Evolutionary conservation across 2,113 vertebrate species (phyloP), one percentile per base, ranked within the genome.

Genomic region (Oenanthe oenanthe): DNA sequence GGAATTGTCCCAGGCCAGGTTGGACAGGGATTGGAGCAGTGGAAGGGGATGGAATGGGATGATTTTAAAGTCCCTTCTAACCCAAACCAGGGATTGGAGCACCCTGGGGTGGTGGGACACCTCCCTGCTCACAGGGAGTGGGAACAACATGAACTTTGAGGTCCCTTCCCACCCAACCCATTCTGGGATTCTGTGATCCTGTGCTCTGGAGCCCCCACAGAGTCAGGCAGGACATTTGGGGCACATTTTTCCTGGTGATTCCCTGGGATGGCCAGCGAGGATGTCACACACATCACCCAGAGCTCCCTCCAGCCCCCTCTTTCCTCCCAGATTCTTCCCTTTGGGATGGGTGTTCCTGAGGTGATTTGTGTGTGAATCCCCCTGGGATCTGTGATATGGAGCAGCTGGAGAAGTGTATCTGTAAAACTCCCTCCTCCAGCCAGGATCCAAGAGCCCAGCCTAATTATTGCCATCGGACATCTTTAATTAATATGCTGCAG

Each of bases 401-500:
- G n/a, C 32, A 38, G 53, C 66, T 78, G 68, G 20, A 15, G 74
- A 66, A 48, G 26, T 51, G 5, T 43, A 45, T 24, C 75, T 63
- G 29, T 51, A 58, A 79, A 92, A 66, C 58, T 75, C 43, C 31
- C n/a, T 85, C 56, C 85, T 85, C 48, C 13, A 7, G 31, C 10
- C 1, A 0, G 50, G n/a, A 91, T 87, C 50, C 61, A 45, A 36
- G 60, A 65, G 36, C 89, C 26, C 0, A 1, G 56, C 73, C 80
- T 94, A 78, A 93, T 94, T 94, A 94, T 56, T 90, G 92, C 77
- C 68, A 47, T 85, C 0, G 4, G 83, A 84, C 4, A 6, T 43
- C 88, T 87, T 60, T 93, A 96, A 96, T 96, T 92, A 93, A 93
- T 66, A 18, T 7, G 22, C 89, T 73, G 76, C 85, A 65, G 90